Evolutionary conservation across 2,888 invertebrate genomes (phyloP).

Genomic region (Drosophila affinis): DNA sequence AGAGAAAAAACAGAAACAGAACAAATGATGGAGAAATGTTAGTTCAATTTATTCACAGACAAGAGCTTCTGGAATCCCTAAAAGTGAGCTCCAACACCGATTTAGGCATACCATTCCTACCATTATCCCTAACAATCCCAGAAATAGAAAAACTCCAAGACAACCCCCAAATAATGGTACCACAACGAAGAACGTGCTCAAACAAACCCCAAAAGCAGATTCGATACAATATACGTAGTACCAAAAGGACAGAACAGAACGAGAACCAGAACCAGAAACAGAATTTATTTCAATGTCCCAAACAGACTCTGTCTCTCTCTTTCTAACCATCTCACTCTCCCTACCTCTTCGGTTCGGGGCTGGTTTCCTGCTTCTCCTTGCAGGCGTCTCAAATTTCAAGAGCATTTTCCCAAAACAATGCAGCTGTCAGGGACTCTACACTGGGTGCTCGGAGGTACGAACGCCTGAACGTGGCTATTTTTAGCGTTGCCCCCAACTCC

Average conservation of each 20-base stretch:
- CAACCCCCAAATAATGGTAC: constrained; percentile 34
- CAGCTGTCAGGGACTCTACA: constrained; percentile 56
- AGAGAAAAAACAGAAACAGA: background rate
- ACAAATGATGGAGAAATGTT: background rate
- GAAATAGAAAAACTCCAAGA: constrained; percentile 7
- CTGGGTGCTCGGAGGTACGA: constrained; percentile 30
- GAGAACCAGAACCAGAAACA: constrained; percentile 9
- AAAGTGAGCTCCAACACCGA: too few relatives aligned
- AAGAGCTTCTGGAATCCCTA: background rate
- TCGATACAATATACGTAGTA: constrained; percentile 13
- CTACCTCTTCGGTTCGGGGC: constrained; percentile 17
- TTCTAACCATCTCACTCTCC: too few relatives aligned
- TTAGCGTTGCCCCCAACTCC: constrained; percentile 36
- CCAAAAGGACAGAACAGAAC: constrained; percentile 23
- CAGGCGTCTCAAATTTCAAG: constrained; percentile 63
- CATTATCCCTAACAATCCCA: background rate
- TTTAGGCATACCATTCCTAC: background rate
- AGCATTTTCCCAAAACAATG: constrained; percentile 54
- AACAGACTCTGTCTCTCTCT: background rate
- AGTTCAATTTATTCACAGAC: background rate
- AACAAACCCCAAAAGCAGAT: constrained; percentile 28
- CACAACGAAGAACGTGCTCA: constrained; percentile 41
- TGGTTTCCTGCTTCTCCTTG: constrained; percentile 52
- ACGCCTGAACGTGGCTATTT: constrained; percentile 56
- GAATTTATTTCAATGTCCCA: constrained; percentile 18